phyloP scores from a whole-genome alignment of 2,888 invertebrate species.

The Himalopsyche japonica region DNA sequence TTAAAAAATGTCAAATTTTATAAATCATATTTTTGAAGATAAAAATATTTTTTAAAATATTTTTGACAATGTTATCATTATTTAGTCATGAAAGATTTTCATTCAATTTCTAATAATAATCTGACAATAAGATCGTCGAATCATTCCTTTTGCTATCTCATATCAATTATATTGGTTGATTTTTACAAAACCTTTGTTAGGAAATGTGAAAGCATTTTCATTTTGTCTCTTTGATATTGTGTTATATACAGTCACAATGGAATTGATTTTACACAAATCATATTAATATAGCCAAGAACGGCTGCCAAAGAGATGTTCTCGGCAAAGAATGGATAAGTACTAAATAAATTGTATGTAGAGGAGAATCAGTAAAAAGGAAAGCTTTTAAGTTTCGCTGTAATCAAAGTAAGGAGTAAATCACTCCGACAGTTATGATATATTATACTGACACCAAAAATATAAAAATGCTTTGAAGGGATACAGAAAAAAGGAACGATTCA shows the following conservation, averaged over 20 bases:
- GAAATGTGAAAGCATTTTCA: neutral
- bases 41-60: too few relatives aligned
- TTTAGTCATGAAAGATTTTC: neutral
- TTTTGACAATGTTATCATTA: neutral
- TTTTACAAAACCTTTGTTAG: neutral
- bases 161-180: neutral
- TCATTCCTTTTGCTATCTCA: neutral
- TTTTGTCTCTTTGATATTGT: neutral
- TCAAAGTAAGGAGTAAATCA: neutral
- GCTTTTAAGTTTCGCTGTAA: neutral
- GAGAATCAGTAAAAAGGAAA: neutral
- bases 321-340: neutral
- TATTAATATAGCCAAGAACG: neutral
- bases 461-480: neutral
- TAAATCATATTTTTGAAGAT: too few relatives aligned
- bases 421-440: neutral
- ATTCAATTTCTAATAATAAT: neutral
- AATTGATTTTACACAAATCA: constrained; percentile 19
- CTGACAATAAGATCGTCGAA: neutral
- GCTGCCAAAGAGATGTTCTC: neutral
- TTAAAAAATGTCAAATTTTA: too few relatives aligned
- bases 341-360: neutral
- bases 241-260: neutral
- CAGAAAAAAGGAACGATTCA: neutral
- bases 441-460: neutral